Evolutionary conservation across 2,113 vertebrate genomes (phyloP), one percentile per base, ranked within the genome.

Genomic region (Actenoides lindsayi): DNA sequence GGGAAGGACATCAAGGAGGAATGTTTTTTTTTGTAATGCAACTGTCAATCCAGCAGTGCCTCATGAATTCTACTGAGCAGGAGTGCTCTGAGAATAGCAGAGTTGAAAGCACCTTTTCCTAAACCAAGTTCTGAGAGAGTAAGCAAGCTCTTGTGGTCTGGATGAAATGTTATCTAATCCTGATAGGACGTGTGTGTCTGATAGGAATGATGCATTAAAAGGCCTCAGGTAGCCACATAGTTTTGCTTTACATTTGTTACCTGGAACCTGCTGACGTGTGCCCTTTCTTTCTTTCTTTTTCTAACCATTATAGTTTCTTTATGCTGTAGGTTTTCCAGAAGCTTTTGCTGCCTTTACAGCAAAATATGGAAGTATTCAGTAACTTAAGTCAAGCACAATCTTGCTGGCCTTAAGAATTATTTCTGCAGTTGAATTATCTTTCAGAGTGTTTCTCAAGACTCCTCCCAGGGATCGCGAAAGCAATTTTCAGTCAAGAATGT

Each of bases 351-450:
- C 39, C 10, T 35, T 93, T n/a, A 28, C 48, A 81, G 44, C 16
- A 51, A 51, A 88, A 75, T 57, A 46, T 9, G 14, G 79, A 75
- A 76, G 10, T 6, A 11, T 46, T 93, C n/a, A 73, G 2, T 89
- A 67, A 75, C 33, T 81, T 70, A 12, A 0, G 1, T 41, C 54
- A 78, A 62, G 59, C 54, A 75, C 76, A 33, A 13, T 46, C 9
- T 75, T 83, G 80, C 63, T 28, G n/a, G 48, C 80, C 63, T 95
- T 35, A 95, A 56, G 96, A 64, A 62, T 53, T 7, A 78, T 93
- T 94, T 89, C 80, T 24, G 48, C 76, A 87, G 25, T 73, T 74
- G 68, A 83, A 57, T 94, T 93, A 93, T 89, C 87, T 96, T 87
- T 64, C 67, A 54, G 33, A 23, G 42, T 60, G 42, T 92, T 96